Percentiles rank a stretch among this genome's conserved stretches.
These are phyloP conservation scores for Okamejei kenojei DNA, from an alignment of 2,797 vertebrate species.

Conservation along the genomic window DNA sequence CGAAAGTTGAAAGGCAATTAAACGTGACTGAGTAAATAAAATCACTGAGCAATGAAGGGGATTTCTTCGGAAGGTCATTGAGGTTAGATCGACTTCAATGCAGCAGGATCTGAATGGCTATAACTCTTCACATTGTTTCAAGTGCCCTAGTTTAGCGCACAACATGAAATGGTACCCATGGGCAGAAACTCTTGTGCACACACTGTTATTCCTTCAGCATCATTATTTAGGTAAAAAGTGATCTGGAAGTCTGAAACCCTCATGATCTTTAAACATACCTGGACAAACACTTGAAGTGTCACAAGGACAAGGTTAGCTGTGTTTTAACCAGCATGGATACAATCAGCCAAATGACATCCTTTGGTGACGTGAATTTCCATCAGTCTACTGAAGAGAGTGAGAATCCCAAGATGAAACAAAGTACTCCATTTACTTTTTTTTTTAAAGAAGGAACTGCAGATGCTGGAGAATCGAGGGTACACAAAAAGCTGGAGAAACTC, in stretches of 20 bases:
- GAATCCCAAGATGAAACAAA: not conserved
- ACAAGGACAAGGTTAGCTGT: no score
- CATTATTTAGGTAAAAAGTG: no score
- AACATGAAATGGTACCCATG: not conserved
- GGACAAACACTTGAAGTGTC: no score
- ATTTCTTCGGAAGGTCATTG: not conserved
- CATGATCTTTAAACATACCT: no score
- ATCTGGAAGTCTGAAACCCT: no score
- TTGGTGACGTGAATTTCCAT: no score
- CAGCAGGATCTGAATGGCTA: no score
- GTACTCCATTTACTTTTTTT: not conserved
- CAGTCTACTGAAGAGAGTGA: not conserved
- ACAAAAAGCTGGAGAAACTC: no score
- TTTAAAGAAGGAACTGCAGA: no score
- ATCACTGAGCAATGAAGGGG: not conserved
- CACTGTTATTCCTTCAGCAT: not conserved
- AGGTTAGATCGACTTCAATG: not conserved
- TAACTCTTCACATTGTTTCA: not conserved
- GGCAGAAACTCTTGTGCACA: not conserved
- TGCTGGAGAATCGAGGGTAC: no score
- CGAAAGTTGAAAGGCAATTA: not conserved
- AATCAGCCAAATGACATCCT: no score
- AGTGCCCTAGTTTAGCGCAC: not conserved
- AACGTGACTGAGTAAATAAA: not conserved
- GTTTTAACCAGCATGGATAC: no score